A percentile compares a stretch with the other conserved stretches of the same genome.
These are phyloP conservation scores for Osmoderma eremita DNA, from an alignment of 2,888 invertebrate species.

Conservation along the genomic window DNA sequence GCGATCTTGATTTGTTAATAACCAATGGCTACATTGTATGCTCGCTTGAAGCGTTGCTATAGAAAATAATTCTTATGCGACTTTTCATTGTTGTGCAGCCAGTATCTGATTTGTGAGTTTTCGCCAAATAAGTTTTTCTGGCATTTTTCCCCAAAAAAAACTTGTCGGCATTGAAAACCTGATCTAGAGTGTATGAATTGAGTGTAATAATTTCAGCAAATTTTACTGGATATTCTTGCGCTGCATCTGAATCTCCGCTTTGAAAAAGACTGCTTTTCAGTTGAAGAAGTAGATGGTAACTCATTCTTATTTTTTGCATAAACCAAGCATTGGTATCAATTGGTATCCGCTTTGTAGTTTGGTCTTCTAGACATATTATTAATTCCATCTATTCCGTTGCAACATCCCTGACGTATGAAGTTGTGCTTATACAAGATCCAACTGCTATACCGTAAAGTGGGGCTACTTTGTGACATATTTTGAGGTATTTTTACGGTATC, in stretches of 20 bases:
- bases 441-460: too few species aligned
- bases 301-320: too few species aligned
- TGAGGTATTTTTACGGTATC: too few species aligned
- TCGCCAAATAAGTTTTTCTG: constrained; percentile 22
- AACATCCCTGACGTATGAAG: too few species aligned
- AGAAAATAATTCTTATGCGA: constrained; percentile 43
- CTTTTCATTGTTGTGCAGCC: constrained; percentile 45
- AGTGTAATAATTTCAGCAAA: constrained; percentile 1
- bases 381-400: too few species aligned
- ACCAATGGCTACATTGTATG: constrained; percentile 43
- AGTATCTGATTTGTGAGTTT: constrained; percentile 29
- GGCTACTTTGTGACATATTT: too few species aligned
- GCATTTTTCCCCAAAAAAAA: constrained; percentile 44
- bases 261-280: too few species aligned
- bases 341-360: too few species aligned
- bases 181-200: constrained; percentile 23
- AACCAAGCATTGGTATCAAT: too few species aligned
- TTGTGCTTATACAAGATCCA: too few species aligned
- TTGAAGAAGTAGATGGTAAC: too few species aligned
- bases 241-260: not conserved
- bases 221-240: not conserved
- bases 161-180: constrained; percentile 20
- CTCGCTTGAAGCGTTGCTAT: constrained; percentile 44
- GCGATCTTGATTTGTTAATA: constrained; percentile 43
- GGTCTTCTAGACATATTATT: too few species aligned